Evolutionary conservation across 2,888 invertebrate species (phyloP), one percentile per base, ranked within the genome.

Genomic region (Leptinotarsa rubiginosa): DNA sequence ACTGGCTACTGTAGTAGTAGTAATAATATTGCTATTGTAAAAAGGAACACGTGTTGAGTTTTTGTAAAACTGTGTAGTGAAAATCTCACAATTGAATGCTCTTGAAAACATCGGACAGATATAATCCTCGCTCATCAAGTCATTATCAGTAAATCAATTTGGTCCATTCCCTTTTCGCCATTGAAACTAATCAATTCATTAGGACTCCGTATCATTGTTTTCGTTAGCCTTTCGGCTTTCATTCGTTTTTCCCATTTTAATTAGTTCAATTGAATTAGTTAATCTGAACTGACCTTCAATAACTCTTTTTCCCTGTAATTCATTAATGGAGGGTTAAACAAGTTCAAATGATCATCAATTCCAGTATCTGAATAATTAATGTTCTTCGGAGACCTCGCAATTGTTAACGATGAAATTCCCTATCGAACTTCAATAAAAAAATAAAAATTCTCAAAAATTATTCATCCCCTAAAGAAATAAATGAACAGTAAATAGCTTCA

Each of bases 401-500:
- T 10, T n/a, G 41, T 68, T 50, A 16, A 50, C 41, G 18, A n/a
- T 52, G 62, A 47, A 68, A 72, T 68, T 68, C 50, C 50, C 67
- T 62, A 68, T 72, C 68, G 68, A 72, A 67, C 20, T 22, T 65
- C 64, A 47, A 49, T 52, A 10, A 22, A 31, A 41, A 62, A 68
- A 72, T 72, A 72, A 72, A 62, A 68, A 41, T 50, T 47, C 49
- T 62, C 62, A 31, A 72, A 62, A 68, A 41, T 62, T 1, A 16
- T 16, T 47, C 47, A 69, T 68, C n/a, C 70, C 31, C 59, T n/a
- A 47, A 66, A 70, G 70, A 56, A 49, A 62, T 65, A 31, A 56
- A 22, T 47, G 65, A 66, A 7, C 66, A 18, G 70, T 16, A 66
- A 73, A 73, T 73, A 64, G 50, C 62, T 69, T 72, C 49, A 68